These are phyloP conservation scores for Drosophila flavopinicola DNA, from an alignment of 2,888 invertebrate species.

Conservation along the genomic window DNA sequence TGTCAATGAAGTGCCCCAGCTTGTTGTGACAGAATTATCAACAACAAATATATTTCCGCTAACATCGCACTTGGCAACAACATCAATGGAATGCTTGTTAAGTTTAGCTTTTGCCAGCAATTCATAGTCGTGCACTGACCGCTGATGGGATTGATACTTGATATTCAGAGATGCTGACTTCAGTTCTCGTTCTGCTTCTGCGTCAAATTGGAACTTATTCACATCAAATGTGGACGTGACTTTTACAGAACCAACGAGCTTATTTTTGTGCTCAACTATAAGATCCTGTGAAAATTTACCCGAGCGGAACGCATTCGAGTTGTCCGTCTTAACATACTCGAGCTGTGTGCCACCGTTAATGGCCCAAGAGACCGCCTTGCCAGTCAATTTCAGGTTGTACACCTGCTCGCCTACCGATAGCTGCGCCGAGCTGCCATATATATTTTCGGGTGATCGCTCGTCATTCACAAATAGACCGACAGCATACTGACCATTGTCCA, in stretches of 20 bases:
- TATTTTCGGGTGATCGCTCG: constrained; percentile 56
- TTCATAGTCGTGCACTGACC: constrained; percentile 84
- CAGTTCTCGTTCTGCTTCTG: constrained; percentile 86
- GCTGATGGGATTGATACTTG: constrained; percentile 84
- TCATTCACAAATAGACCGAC: constrained; percentile 76
- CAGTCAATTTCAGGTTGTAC: constrained; percentile 53
- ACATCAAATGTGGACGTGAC: constrained; percentile 84
- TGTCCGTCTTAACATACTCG: constrained; percentile 51
- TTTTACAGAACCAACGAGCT: constrained; percentile 68
- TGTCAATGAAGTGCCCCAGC: constrained; percentile 80
- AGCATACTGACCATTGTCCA: constrained; percentile 66
- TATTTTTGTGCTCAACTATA: constrained; percentile 52
- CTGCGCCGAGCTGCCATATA: constrained; percentile 71
- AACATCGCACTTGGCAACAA: constrained; percentile 77
- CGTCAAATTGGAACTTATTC: constrained; percentile 85
- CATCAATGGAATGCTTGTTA: constrained; percentile 78
- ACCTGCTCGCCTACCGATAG: constrained; percentile 47
- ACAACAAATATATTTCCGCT: constrained; percentile 81
- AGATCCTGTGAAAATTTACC: constrained; percentile 64
- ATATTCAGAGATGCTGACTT: constrained; percentile 86
- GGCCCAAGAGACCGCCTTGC: constrained; percentile 62
- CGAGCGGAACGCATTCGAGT: constrained; percentile 34
- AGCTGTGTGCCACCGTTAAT: constrained; percentile 46
- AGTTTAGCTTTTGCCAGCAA: constrained; percentile 86
- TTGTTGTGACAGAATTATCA: constrained; percentile 77